Conservation (phyloP, 2,888 invertebrate species). For the Perizoma flavofasciatum region DNA sequence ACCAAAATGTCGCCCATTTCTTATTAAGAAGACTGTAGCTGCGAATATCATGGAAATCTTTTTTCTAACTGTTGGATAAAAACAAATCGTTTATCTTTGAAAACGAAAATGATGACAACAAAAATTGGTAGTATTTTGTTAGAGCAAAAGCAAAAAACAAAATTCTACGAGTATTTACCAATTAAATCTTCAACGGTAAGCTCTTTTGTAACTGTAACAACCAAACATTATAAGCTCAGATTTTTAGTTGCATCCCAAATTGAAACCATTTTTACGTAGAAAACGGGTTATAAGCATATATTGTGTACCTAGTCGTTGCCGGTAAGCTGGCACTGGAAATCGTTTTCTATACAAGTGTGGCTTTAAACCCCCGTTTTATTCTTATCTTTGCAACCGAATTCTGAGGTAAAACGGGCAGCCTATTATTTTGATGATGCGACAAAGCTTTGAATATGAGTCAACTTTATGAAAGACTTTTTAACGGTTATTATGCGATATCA, state of each 20-base stretch:
- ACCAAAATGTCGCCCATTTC: no score
- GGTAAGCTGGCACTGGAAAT: not conserved
- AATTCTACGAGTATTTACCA: conserved; percentile 17
- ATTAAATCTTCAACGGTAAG: conserved; percentile 12
- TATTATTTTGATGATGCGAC: conserved; percentile 70
- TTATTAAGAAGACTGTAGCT: no score
- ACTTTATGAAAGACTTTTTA: conserved; percentile 52
- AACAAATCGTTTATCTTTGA: not conserved
- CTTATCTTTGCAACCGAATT: conserved; percentile 60
- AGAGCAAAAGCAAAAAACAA: conserved; percentile 10
- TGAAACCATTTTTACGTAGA: not conserved
- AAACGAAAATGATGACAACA: conserved; percentile 2
- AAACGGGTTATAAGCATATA: not conserved
- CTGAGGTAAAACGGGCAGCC: conserved; percentile 59
- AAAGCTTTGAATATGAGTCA: conserved; percentile 63
- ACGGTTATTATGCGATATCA: conserved; percentile 49
- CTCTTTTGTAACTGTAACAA: conserved; percentile 12
- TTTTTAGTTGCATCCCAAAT: conserved; percentile 3
- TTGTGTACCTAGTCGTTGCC: no score
- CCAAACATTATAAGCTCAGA: conserved; percentile 42
- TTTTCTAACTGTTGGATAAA: not conserved
- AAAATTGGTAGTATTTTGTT: no score
- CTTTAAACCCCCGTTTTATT: conserved; percentile 42
- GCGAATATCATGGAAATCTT: no score
- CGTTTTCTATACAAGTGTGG: conserved; percentile 39